Base-by-base conservation (phyloP, 2,797 vertebrate genomes). In the Remorina albescens region DNA sequence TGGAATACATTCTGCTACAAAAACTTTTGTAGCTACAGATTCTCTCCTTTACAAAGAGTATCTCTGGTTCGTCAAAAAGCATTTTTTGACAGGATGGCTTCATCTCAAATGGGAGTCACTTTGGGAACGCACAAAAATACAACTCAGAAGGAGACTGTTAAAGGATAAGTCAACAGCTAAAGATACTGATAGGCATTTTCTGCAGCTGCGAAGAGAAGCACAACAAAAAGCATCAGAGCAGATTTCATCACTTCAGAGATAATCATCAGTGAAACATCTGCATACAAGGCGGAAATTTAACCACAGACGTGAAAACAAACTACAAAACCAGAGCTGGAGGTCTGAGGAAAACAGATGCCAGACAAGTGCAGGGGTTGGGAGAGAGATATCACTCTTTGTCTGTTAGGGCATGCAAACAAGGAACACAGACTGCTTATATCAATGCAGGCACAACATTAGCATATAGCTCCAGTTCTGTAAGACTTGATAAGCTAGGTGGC, bases 351-450 rank as follows among this genome's bases (percentile, higher is more conserved):
- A 80, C 76, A 85, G 84, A 88, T 84, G 83, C 77, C 76, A 84
- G 62, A 76, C 80, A 74, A 73, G 72, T 66, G 73, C 71, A 46
- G 63, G 30, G 74, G 50, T 64, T 76, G 74, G 71, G 71, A 53
- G 67, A 57, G 65, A 71, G 78, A 67, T 71, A 84, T 86, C 82
- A 57, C 67, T 86, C 80, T 87, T 70, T 82, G 86, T 83, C 83
- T 86, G 78, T 77, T 79, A 83, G 84, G 76, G 74, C 82, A 77
- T 46, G 78, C 79, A 83, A 89, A 88, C 79, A 85, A 50, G 66
- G 54, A 80, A 81, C 75, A 71, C 77, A 90, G 74, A 72, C 81
- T 78, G 83, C 84, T 84, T 82, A 77, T 86, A 83, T 90, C 89
- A 89, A 88, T 80, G 76, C 82, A 62, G 75, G 81, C 67, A 15